phyloP scores from a whole-genome alignment of 2,797 vertebrate genomes.

The Chelonia mydas region DNA sequence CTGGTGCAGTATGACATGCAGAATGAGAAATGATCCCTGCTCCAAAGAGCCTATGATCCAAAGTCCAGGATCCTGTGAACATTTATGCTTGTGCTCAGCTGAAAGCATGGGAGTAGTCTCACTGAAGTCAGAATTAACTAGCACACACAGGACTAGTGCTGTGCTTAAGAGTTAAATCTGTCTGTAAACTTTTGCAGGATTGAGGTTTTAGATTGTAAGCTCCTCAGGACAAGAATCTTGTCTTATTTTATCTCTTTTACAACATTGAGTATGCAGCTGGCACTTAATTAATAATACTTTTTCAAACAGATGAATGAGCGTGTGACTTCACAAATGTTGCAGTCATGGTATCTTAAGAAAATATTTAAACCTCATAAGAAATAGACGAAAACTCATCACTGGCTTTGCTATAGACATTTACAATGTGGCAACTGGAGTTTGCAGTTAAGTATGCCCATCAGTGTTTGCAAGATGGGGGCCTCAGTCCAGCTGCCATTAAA shows the following conservation, averaged over 20 bases:
- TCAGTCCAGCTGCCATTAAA: neutral
- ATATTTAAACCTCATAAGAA: neutral
- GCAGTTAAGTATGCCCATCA: neutral
- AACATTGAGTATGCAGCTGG: slow-evolving; percentile 41
- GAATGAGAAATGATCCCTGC: neutral
- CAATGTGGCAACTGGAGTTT: neutral
- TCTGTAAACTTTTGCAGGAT: slow-evolving; percentile 49
- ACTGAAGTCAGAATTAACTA: neutral
- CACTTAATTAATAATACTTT: slow-evolving; percentile 24
- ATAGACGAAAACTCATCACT: slow-evolving; percentile 10
- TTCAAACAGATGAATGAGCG: slow-evolving; percentile 53
- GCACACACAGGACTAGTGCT: neutral
- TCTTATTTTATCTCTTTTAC: slow-evolving; percentile 57
- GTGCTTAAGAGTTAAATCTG: neutral
- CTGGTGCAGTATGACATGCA: neutral
- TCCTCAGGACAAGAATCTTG: slow-evolving; percentile 39
- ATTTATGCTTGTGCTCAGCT: neutral
- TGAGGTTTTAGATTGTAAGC: slow-evolving; percentile 28
- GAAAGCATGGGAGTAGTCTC: neutral
- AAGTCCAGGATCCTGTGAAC: neutral
- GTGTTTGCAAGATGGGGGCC: neutral
- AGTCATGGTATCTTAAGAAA: slow-evolving; percentile 33
- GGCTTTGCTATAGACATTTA: neutral
- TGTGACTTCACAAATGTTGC: slow-evolving; percentile 28
- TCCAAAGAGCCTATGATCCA: neutral